Evolutionary conservation across 2,888 invertebrate genomes (phyloP).

Genomic region (Trachelus troglodyta): DNA sequence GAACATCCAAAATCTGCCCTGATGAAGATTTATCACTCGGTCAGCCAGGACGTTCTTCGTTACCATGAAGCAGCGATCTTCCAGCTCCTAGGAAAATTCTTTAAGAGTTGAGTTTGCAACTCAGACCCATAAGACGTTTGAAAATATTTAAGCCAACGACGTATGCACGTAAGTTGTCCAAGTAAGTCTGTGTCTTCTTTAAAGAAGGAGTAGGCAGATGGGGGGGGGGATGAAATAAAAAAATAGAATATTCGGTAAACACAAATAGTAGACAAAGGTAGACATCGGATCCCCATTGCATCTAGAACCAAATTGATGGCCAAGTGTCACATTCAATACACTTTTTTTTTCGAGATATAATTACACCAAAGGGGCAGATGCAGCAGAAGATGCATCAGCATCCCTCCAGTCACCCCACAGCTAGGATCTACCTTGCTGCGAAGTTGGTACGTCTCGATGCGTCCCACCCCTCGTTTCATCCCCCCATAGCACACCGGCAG

Average conservation of each 20-base stretch:
- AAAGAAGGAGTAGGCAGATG: not conserved
- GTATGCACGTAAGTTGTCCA: not conserved
- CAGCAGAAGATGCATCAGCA: constrained; percentile 43
- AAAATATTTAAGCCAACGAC: not conserved
- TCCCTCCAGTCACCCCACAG: constrained; percentile 33
- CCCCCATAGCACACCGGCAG: constrained; percentile 47
- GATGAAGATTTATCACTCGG: constrained; percentile 25
- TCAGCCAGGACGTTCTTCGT: constrained; percentile 16
- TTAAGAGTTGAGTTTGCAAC: not conserved
- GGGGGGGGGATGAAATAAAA: not conserved
- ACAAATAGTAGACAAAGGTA: not conserved
- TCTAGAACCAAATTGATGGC: constrained; percentile 57
- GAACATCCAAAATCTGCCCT: constrained; percentile 19
- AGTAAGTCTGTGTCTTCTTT: not conserved
- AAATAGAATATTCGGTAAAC: not conserved
- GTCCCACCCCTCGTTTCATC: constrained; percentile 43
- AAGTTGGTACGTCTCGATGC: constrained; percentile 15
- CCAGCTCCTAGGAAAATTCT: not conserved
- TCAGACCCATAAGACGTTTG: not conserved
- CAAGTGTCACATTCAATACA: constrained; percentile 42
- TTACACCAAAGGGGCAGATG: constrained; percentile 61
- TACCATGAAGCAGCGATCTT: not conserved
- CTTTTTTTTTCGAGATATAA: constrained; percentile 48
- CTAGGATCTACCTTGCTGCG: constrained; percentile 4
- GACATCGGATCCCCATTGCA: constrained; percentile 32